Percentiles rank a stretch among this genome's conserved stretches.
These are phyloP conservation scores for Trachymyrmex septentrionalis DNA, from an alignment of 1,140 invertebrate genomes.

Conservation along the genomic window DNA sequence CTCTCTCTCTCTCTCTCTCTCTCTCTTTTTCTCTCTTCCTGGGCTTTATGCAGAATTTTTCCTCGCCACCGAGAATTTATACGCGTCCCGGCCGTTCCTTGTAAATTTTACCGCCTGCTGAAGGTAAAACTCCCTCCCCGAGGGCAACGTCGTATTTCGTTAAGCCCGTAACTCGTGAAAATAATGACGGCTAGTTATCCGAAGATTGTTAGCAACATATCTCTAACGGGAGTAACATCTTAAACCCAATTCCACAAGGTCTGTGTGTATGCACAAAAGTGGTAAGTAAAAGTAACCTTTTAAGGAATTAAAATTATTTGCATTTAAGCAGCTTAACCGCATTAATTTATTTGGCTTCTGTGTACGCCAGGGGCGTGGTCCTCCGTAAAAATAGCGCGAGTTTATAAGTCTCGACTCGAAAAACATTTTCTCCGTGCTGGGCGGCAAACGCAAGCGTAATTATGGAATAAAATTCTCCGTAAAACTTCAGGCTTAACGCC, in stretches of 20 bases:
- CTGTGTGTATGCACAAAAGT: neutral
- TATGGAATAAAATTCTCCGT: neutral
- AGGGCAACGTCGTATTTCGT: slow-evolving; percentile 66
- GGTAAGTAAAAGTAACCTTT: neutral
- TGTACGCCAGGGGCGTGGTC: neutral
- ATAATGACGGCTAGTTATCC: slow-evolving; percentile 67
- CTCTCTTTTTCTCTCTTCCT: slow-evolving; percentile 6
- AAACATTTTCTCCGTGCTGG: neutral
- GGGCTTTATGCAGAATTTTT: slow-evolving; percentile 64
- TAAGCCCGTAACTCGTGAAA: slow-evolving; percentile 48
- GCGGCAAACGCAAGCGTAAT: neutral
- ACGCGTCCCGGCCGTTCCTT: slow-evolving; percentile 68
- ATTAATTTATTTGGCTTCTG: slow-evolving; percentile 8
- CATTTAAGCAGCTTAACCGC: slow-evolving; percentile 6
- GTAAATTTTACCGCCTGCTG: slow-evolving; percentile 74
- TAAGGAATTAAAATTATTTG: slow-evolving; percentile 1
- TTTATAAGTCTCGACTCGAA: neutral
- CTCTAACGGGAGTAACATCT: slow-evolving; percentile 38
- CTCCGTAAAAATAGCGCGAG: neutral
- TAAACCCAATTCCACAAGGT: slow-evolving; percentile 10
- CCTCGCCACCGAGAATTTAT: slow-evolving; percentile 70
- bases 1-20: neutral
- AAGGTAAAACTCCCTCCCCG: slow-evolving; percentile 62
- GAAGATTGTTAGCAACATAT: slow-evolving; percentile 44
- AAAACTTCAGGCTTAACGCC: neutral